Evolutionary conservation across 2,888 invertebrate species (phyloP), one percentile per base, ranked within the genome.

Genomic region (Leptinotarsa tumamoca): DNA sequence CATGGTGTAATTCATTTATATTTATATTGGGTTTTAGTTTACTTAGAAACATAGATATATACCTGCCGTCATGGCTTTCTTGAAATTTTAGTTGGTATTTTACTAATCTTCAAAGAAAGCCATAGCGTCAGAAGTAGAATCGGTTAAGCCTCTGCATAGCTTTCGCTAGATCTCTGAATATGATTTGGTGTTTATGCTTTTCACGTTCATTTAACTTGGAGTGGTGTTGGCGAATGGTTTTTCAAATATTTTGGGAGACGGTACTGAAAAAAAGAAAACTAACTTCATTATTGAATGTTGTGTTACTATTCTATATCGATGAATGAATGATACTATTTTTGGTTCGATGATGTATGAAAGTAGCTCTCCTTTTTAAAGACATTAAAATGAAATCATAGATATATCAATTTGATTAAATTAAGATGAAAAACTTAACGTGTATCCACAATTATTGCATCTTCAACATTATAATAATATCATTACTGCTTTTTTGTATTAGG

Each of bases 141-240:
- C 85, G 85, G 84, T 83, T 81, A 87, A 86, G 86, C 86, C 86
- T 86, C 80, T 79, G 79, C 80, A 80, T 78, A 83, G 87, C 87
- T 87, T 87, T 86, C 87, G 87, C 87, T 87, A 87, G 87, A 87
- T 85, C 85, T 85, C 84, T 83, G 83, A 83, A 83, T 83, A 82
- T 80, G 83, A 82, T 83, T 84, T 83, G 84, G 84, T 85, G 85
- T 81, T 78, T 81, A 18, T 82, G 81, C 79, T 79, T 82, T 81
- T 83, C 79, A 79, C 81, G 80, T 80, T 79, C 79, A 82, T 82
- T 79, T 77, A 78, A 80, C 72, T 80, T 74, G 71, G 78, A 73
- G 68, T 79, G 78, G 79, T 78, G 70, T 79, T 78, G 80, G 78
- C 78, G 80, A 78, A 80, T 82, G 81, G 80, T 80, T 78, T 80